A percentile compares a stretch with the other conserved stretches of the same genome.
Conservation (phyloP, 1,140 invertebrate genomes). For the Lithobius niger region DNA sequence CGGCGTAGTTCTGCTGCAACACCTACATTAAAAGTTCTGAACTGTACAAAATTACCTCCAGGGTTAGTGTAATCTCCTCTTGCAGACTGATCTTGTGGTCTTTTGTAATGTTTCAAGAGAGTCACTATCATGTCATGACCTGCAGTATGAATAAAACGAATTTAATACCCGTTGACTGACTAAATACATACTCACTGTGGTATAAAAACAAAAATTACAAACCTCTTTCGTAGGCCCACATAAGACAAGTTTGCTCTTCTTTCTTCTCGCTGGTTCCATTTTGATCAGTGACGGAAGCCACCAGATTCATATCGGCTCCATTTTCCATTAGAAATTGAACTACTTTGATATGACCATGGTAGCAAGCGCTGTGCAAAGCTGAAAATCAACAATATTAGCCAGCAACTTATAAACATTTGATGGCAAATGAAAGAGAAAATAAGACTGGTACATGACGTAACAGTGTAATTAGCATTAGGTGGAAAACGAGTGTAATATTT, state of each 20-base stretch:
- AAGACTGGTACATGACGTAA: too few relatives aligned
- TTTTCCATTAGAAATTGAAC: conserved; percentile 38
- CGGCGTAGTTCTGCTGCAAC: too few relatives aligned
- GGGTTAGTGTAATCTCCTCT: not conserved
- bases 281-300: conserved; percentile 29
- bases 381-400: conserved; percentile 2
- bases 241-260: conserved; percentile 36
- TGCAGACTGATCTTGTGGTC: conserved; percentile 19
- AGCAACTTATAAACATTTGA: not conserved
- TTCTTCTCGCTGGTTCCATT: conserved; percentile 28
- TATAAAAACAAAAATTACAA: not conserved
- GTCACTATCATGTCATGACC: conserved; percentile 36
- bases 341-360: conserved; percentile 36
- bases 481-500: too few relatives aligned
- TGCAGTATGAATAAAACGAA: not conserved
- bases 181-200: too few relatives aligned
- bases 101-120: conserved; percentile 36
- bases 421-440: too few relatives aligned
- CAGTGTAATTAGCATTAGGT: too few relatives aligned
- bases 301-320: conserved; percentile 35
- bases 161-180: not conserved
- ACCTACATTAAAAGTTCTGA: too few relatives aligned
- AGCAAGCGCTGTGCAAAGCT: conserved; percentile 38
- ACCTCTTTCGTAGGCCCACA: conserved; percentile 39
- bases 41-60: not conserved